A percentile compares a stretch with the other conserved stretches of the same genome.
Evolutionary conservation across 2,113 vertebrate species (phyloP).

Genomic region (Orycteropus afer): DNA sequence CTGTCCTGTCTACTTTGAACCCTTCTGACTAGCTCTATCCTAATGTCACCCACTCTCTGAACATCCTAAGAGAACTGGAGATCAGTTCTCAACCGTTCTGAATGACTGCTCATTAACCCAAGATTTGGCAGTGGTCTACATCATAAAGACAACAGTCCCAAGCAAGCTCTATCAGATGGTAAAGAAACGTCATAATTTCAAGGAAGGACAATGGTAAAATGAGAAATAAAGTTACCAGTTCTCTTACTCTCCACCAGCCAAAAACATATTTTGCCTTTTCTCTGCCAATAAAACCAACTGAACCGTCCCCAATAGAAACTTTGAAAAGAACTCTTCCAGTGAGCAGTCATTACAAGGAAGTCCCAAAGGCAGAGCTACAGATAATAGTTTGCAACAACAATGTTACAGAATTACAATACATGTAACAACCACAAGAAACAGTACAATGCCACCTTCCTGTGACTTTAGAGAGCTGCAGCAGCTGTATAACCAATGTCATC

Average conservation of each 20-base stretch:
- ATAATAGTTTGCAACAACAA: background rate
- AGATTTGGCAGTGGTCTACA: background rate
- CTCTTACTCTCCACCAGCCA: background rate
- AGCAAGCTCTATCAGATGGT: conserved; percentile 5
- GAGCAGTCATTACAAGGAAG: background rate
- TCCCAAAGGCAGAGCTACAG: background rate
- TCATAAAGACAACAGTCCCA: background rate
- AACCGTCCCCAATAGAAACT: background rate
- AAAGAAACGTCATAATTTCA: background rate
- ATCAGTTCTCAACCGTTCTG: background rate
- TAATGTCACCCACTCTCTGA: background rate
- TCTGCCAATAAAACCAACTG: background rate
- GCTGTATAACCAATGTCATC: background rate
- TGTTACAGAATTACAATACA: background rate
- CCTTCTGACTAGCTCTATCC: background rate
- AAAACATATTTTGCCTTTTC: background rate
- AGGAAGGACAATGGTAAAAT: conserved; percentile 21
- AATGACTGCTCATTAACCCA: background rate
- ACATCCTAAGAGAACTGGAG: background rate
- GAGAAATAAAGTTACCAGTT: conserved; percentile 43
- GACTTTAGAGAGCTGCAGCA: conserved; percentile 26
- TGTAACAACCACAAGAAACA: background rate
- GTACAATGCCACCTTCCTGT: background rate
- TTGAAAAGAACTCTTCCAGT: background rate
- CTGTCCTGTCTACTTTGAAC: background rate